phyloP scores from a whole-genome alignment of 1,140 invertebrate species.

The Branchinecta lynchi region DNA sequence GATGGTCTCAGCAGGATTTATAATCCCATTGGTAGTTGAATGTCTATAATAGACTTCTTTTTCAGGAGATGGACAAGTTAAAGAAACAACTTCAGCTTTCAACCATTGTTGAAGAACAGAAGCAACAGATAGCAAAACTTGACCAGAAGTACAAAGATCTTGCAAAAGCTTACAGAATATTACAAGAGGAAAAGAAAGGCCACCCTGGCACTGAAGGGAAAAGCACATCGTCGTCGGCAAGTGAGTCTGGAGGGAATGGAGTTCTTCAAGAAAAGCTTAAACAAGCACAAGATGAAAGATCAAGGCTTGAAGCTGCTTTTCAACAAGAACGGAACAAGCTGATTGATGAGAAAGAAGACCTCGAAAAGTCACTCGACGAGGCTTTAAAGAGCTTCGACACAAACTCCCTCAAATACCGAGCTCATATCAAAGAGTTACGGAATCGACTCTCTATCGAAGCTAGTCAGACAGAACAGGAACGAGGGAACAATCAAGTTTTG shows the following conservation, averaged over 20 bases:
- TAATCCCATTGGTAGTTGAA: too few species aligned
- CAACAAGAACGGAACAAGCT: background rate
- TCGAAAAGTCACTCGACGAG: background rate
- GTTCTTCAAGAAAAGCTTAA: background rate
- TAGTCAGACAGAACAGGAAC: background rate
- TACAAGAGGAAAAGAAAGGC: background rate
- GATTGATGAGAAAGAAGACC: background rate
- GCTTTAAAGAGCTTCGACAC: background rate
- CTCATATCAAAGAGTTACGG: background rate
- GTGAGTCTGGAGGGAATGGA: background rate
- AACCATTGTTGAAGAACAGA: background rate
- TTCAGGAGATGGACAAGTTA: background rate
- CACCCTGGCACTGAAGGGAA: background rate
- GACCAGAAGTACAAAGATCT: background rate
- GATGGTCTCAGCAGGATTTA: too few species aligned
- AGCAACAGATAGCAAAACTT: background rate
- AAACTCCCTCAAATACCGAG: background rate
- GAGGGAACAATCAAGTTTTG: background rate
- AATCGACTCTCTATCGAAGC: background rate
- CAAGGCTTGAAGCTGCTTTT: background rate
- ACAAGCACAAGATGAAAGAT: background rate
- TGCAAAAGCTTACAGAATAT: background rate
- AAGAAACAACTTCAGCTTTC: slow-evolving; percentile 10
- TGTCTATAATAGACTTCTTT: background rate
- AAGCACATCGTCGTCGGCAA: too few species aligned